Conservation (phyloP, 2,113 vertebrate genomes). For the Tragulus kanchil region DNA sequence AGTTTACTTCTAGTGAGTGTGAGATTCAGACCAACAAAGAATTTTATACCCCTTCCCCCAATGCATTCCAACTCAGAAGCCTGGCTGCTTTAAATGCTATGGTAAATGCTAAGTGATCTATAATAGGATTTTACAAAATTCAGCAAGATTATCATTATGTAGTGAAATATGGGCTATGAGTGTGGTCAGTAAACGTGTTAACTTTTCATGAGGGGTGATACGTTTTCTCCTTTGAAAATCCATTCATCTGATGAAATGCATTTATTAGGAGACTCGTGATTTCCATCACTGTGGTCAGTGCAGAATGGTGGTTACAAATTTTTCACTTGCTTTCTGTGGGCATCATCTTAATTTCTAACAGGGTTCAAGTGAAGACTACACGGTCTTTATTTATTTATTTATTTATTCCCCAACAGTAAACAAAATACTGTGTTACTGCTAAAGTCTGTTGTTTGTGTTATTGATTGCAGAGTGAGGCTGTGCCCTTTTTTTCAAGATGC, state of each 20-base stretch:
- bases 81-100: conserved; percentile 63
- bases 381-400: neutral
- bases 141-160: conserved; percentile 56
- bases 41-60: conserved; percentile 8
- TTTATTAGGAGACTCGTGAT: neutral
- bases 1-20: conserved; percentile 7
- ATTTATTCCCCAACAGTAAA: neutral
- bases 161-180: conserved; percentile 60
- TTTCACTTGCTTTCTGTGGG: neutral
- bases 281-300: neutral
- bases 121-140: conserved; percentile 69
- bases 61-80: conserved; percentile 51
- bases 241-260: neutral
- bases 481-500: neutral
- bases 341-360: neutral
- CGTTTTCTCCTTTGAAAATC: conserved; percentile 46
- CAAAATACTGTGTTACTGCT: neutral
- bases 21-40: conserved; percentile 43
- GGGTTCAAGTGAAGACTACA: neutral
- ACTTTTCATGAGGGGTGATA: conserved; percentile 51
- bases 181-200: conserved; percentile 74
- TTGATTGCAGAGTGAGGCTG: neutral
- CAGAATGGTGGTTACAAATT: neutral
- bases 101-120: conserved; percentile 73
- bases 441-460: neutral